Evolutionary conservation across 2,888 invertebrate species (phyloP), one percentile per base, ranked within the genome.

Genomic region (Spodoptera littoralis): DNA sequence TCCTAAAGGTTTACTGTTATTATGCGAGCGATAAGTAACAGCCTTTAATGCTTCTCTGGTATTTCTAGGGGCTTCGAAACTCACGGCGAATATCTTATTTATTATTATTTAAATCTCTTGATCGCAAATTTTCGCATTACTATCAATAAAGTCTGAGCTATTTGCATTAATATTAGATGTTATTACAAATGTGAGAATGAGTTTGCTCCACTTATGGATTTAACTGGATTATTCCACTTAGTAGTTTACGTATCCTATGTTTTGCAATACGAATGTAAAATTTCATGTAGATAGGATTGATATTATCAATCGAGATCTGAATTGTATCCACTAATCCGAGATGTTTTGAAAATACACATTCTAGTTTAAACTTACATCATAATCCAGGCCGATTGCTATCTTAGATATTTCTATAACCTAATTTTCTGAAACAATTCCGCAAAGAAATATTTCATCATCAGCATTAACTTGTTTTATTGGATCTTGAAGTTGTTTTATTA

Each of bases 41-140:
- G n/a, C 42, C 59, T 27, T 69, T 73, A 64, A 69, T 73, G 71
- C 69, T 64, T 73, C 60, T 51, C 48, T 57, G 53, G 64, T 72
- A 59, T 49, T 73, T 45, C 13, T 43, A 42, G 11, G 43, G 43
- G 27, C 50, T 42, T 57, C 24, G 43, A 72, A 58, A 54, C 47
- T 54, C 57, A 60, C 30, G 51, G 45, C 36, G 13, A 61, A 73
- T 68, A 57, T 60, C 22, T 59, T 73, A 48, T 68, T 68, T 72
- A 58, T 67, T 63, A 54, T 57, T 36, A 68, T 59, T 73, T 46
- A 54, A 73, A 57, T 64, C 49, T 49, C 44, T 48, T n/a, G 62
- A 59, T 59, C 43, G n/a, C 53, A 73, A 68, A 55, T 60, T 49
- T 73, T 73, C 56, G 50, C 50, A 68, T 63, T 73, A 50, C 53